phyloP scores from a whole-genome alignment of 2,797 vertebrate genomes.

The Tangara arthus region DNA sequence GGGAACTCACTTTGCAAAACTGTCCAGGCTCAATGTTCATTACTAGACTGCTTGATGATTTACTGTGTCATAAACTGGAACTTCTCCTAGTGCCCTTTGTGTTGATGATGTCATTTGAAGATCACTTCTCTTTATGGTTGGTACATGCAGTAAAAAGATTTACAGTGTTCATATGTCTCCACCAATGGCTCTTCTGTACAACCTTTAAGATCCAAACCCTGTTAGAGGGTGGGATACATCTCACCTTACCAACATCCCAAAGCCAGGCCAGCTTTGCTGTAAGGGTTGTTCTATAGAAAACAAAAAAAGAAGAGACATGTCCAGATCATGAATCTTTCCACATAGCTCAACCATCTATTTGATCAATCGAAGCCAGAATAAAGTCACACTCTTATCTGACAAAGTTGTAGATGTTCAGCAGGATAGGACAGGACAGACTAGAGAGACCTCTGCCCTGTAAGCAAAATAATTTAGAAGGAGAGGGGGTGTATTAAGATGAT shows the following conservation, averaged over 20 bases:
- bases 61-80: slow-evolving; percentile 46
- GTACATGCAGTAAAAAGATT: neutral
- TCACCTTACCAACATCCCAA: neutral
- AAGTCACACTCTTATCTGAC: neutral
- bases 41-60: slow-evolving; percentile 36
- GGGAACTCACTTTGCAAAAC: slow-evolving; percentile 8
- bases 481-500: neutral
- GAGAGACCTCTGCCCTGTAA: neutral
- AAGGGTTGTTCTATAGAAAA: neutral
- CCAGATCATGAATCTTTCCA: neutral
- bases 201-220: neutral
- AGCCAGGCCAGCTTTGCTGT: neutral
- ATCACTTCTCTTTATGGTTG: slow-evolving; percentile 40
- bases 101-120: slow-evolving; percentile 62
- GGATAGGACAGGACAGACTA: neutral
- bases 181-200: neutral
- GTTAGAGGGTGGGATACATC: neutral
- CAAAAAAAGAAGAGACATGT: neutral
- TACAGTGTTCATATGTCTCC: neutral
- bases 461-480: neutral
- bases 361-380: neutral
- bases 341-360: neutral
- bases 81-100: slow-evolving; percentile 55
- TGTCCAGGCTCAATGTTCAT: slow-evolving; percentile 31
- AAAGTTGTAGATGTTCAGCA: neutral